Conservation (phyloP, 2,888 invertebrate species). For the Melolontha melolontha region DNA sequence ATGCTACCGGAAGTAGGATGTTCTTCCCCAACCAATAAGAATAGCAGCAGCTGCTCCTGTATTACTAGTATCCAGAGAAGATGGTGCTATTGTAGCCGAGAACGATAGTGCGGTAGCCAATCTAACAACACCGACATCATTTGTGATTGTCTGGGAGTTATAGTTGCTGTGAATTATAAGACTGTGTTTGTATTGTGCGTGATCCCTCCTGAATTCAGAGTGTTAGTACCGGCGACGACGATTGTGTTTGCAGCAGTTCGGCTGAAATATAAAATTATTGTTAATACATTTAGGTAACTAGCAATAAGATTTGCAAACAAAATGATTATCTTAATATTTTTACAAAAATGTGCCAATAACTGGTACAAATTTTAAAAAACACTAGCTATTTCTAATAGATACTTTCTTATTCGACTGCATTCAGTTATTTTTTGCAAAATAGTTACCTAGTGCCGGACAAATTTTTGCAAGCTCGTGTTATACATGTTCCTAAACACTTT, state of each 20-base stretch:
- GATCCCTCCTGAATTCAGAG: conserved; percentile 64
- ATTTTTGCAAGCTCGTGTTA: too few species aligned
- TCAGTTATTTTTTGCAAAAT: too few species aligned
- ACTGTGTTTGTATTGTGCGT: conserved; percentile 61
- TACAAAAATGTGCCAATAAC: neutral
- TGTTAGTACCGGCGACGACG: conserved; percentile 66
- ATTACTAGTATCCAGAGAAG: conserved; percentile 34
- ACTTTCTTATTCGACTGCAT: too few species aligned
- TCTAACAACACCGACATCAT: conserved; percentile 51
- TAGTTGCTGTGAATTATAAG: conserved; percentile 65
- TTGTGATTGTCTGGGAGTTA: conserved; percentile 53
- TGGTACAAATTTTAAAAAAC: too few species aligned
- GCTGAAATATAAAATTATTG: neutral
- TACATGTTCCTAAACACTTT: too few species aligned
- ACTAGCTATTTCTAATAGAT: too few species aligned
- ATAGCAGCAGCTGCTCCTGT: conserved; percentile 38
- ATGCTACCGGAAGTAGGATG: conserved; percentile 68
- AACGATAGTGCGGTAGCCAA: conserved; percentile 43
- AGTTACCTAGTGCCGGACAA: too few species aligned
- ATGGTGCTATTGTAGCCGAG: conserved; percentile 43
- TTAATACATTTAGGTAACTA: too few species aligned
- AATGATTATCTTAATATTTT: neutral
- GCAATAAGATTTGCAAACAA: too few species aligned
- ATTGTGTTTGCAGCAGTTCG: neutral
- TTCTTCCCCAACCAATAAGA: conserved; percentile 48